phyloP scores from a whole-genome alignment of 2,797 vertebrate genomes.

The Zonotrichia albicollis region DNA sequence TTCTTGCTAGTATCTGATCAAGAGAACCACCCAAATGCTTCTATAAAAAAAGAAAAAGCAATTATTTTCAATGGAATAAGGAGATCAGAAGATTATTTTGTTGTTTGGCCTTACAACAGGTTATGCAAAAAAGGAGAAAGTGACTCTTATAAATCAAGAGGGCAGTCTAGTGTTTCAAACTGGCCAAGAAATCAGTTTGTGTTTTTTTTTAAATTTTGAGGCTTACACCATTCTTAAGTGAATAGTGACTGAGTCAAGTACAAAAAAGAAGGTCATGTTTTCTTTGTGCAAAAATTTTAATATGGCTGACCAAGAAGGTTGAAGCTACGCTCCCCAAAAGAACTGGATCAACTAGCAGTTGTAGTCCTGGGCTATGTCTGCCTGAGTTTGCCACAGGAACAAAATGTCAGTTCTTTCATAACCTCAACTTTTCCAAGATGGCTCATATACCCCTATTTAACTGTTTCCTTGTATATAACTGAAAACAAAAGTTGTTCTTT shows the following conservation, averaged over 20 bases:
- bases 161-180: neutral
- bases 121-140: neutral
- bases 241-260: neutral
- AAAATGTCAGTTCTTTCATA: neutral
- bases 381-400: neutral
- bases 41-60: neutral
- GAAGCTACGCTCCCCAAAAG: neutral
- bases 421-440: neutral
- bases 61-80: neutral
- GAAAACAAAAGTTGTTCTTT: neutral
- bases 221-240: neutral
- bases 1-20: neutral
- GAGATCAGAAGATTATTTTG: neutral
- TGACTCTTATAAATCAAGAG: neutral
- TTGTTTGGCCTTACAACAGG: neutral
- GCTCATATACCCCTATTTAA: neutral
- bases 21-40: neutral
- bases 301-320: neutral
- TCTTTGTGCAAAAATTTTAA: neutral
- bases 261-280: neutral
- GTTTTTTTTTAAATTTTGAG: neutral
- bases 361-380: neutral
- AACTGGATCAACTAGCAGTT: neutral
- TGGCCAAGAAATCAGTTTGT: neutral
- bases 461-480: neutral